A percentile compares a stretch with the other conserved stretches of the same genome.
Conservation (phyloP, 2,888 invertebrate species). For the Nymphalis c-album region DNA sequence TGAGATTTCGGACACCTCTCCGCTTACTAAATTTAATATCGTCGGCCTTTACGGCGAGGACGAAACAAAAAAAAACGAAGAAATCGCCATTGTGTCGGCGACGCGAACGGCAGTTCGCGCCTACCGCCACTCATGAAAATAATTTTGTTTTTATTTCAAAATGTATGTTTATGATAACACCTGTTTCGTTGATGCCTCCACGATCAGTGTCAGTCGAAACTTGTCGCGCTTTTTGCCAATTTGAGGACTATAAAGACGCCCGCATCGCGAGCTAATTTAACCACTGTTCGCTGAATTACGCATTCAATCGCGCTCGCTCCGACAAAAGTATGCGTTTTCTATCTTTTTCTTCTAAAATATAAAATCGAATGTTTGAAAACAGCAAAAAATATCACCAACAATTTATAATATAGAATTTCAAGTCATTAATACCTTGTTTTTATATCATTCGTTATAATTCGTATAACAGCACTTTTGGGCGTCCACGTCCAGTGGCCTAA, state of each 20-base stretch:
- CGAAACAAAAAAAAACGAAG: constrained; percentile 70
- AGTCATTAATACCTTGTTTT: no score
- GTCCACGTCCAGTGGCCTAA: no score
- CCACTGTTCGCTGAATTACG: constrained; percentile 78
- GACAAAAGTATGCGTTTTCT: constrained; percentile 40
- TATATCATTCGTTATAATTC: no score
- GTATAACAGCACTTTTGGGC: no score
- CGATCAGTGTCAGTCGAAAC: constrained; percentile 78
- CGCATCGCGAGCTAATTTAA: constrained; percentile 79
- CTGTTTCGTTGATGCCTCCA: constrained; percentile 80
- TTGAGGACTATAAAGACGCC: constrained; percentile 80
- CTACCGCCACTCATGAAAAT: constrained; percentile 81
- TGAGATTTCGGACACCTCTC: constrained; percentile 82
- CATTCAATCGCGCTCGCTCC: constrained; percentile 63
- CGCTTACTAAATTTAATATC: constrained; percentile 82
- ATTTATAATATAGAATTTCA: not conserved
- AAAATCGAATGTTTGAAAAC: not conserved
- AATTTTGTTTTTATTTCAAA: constrained; percentile 81
- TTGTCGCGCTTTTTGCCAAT: constrained; percentile 80
- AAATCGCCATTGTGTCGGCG: constrained; percentile 80
- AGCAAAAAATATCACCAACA: constrained; percentile 3
- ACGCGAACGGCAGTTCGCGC: constrained; percentile 79
- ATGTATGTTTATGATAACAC: constrained; percentile 82
- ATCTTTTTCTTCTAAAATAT: constrained; percentile 33
- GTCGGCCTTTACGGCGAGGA: constrained; percentile 75